phyloP scores from a whole-genome alignment of 2,113 vertebrate genomes.

The Leucoraja erinaceus region DNA sequence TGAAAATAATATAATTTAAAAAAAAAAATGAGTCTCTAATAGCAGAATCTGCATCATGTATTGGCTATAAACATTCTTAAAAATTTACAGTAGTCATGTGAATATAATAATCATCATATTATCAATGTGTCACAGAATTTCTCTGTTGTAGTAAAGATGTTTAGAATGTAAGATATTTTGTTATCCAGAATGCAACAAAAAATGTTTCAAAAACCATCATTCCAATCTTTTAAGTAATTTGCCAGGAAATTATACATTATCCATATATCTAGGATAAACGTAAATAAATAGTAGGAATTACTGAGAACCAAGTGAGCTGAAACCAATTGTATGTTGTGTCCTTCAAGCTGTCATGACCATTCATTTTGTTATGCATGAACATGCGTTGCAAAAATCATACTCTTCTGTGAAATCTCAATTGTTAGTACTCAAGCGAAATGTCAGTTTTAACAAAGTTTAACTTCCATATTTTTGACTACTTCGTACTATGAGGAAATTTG shows the following conservation, averaged over 20 bases:
- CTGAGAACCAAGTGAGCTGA: not conserved
- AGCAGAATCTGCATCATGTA: not conserved
- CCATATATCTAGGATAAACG: not conserved
- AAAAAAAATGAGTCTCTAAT: not conserved
- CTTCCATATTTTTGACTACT: not conserved
- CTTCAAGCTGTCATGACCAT: not conserved
- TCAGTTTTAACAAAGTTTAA: not conserved
- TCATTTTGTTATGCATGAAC: not conserved
- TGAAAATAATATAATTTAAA: not conserved
- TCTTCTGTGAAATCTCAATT: not conserved
- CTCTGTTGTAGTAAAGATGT: not conserved
- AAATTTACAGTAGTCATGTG: no score
- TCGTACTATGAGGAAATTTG: not conserved
- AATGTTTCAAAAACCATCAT: not conserved
- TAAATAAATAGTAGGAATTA: not conserved
- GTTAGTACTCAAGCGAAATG: not conserved
- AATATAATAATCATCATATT: not conserved
- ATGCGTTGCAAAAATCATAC: not conserved
- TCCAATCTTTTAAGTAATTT: not conserved
- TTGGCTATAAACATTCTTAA: not conserved
- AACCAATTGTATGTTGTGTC: not conserved
- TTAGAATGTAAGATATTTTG: not conserved
- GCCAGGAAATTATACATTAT: not conserved
- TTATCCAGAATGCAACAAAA: not conserved
- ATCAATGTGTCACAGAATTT: not conserved